Percentiles rank a stretch among this genome's conserved stretches.
phyloP scores from a whole-genome alignment of 2,888 invertebrate genomes.

The Pseudococcus jackbeardsleyi region DNA sequence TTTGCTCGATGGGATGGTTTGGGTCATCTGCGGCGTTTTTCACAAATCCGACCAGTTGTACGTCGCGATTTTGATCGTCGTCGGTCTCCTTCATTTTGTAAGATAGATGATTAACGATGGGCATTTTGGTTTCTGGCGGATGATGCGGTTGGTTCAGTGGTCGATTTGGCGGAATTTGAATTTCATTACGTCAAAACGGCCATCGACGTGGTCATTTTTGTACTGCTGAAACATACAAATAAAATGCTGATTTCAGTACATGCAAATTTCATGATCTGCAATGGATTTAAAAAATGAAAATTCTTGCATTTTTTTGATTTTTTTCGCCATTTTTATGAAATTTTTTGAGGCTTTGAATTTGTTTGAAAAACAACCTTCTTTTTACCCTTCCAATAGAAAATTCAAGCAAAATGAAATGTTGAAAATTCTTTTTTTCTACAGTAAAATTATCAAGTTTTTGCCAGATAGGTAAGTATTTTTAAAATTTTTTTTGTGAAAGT shows the following conservation, averaged over 20 bases:
- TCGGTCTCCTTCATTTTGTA: conserved; percentile 68
- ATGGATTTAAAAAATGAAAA: too few relatives aligned
- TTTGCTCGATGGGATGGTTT: conserved; percentile 41
- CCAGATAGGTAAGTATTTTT: too few relatives aligned
- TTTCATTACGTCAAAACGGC: neutral
- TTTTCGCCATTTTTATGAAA: too few relatives aligned
- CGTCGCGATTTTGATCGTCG: conserved; percentile 66
- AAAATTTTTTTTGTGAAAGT: too few relatives aligned
- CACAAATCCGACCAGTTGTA: conserved; percentile 66
- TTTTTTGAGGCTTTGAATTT: too few relatives aligned
- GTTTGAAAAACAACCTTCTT: too few relatives aligned
- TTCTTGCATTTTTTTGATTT: too few relatives aligned
- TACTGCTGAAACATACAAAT: neutral
- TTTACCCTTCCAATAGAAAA: too few relatives aligned
- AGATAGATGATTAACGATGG: conserved; percentile 64
- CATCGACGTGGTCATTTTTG: neutral
- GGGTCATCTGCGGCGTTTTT: conserved; percentile 62
- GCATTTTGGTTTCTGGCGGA: neutral
- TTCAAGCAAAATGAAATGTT: too few relatives aligned
- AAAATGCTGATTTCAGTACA: neutral
- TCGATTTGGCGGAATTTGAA: neutral
- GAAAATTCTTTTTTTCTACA: too few relatives aligned
- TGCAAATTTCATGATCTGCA: too few relatives aligned
- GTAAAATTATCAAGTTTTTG: too few relatives aligned
- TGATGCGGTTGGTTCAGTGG: neutral